Evolutionary conservation across 2,797 vertebrate genomes (phyloP).

Genomic region (Otolemur crassicaudatus): DNA sequence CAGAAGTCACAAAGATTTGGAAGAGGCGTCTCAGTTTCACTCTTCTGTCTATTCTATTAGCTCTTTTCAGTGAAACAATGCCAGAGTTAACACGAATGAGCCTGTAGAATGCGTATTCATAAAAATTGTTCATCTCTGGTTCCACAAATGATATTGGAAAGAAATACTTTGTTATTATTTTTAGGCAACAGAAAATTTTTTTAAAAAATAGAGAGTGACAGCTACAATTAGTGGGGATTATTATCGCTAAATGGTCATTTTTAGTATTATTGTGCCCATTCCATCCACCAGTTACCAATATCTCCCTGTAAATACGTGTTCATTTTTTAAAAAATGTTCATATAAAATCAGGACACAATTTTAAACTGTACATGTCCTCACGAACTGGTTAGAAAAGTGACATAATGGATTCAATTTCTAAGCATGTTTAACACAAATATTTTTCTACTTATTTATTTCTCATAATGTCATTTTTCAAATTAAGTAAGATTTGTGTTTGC

Average conservation of each 20-base stretch:
- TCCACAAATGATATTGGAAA: not conserved
- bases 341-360: not conserved
- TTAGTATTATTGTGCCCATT: not conserved
- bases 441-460: constrained; percentile 59
- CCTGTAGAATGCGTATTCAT: not conserved
- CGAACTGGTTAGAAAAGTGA: not conserved
- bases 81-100: constrained; percentile 19
- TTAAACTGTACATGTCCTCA: not conserved
- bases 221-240: not conserved
- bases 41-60: not conserved
- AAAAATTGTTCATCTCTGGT: not conserved
- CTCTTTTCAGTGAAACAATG: constrained; percentile 6
- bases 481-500: constrained; percentile 50
- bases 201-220: not conserved
- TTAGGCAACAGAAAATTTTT: not conserved
- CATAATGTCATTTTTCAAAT: constrained; percentile 58
- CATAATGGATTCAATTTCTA: not conserved
- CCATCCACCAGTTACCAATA: not conserved
- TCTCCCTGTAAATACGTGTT: not conserved
- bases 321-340: not conserved
- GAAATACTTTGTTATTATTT: not conserved
- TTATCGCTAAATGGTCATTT: not conserved
- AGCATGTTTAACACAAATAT: constrained; percentile 43
- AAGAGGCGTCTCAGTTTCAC: not conserved
- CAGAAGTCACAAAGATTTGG: not conserved